A percentile compares a stretch with the other conserved stretches of the same genome.
Evolutionary conservation across 2,888 invertebrate species (phyloP).

Genomic region (Leptinotarsa tumamoca): DNA sequence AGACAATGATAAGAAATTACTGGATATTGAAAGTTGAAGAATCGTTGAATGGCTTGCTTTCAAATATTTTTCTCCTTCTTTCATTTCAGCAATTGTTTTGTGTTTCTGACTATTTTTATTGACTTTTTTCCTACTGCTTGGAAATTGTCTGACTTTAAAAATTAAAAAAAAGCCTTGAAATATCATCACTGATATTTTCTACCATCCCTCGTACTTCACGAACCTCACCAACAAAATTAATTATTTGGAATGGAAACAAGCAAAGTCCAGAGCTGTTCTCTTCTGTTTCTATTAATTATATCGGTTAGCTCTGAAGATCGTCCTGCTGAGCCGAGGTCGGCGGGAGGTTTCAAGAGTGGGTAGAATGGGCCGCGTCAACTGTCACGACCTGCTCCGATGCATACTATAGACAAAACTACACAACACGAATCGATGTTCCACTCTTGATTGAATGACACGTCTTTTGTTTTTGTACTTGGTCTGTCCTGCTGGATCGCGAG

Average conservation of each 20-base stretch:
- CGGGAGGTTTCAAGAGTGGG: slow-evolving; percentile 37
- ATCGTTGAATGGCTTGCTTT: no score
- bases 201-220: slow-evolving; percentile 6
- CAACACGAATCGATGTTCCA: slow-evolving; percentile 43
- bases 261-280: slow-evolving; percentile 10
- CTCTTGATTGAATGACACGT: slow-evolving; percentile 46
- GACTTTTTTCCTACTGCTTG: no score
- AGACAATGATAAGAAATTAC: no score
- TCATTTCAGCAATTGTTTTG: no score
- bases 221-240: slow-evolving; percentile 19
- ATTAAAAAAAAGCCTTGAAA: background rate
- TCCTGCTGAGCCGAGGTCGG: slow-evolving; percentile 26
- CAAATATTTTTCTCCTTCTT: no score
- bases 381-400: slow-evolving; percentile 44
- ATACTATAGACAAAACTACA: slow-evolving; percentile 41
- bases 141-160: no score
- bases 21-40: no score
- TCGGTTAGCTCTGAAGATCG: slow-evolving; percentile 22
- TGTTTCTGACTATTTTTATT: no score
- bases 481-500: slow-evolving; percentile 14
- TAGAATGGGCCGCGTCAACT: slow-evolving; percentile 39
- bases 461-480: slow-evolving; percentile 34
- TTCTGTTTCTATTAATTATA: slow-evolving; percentile 35
- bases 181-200: background rate
- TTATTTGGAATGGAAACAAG: slow-evolving; percentile 29